Base-by-base conservation (phyloP, 2,888 invertebrate species). In the Thyatira batis region DNA sequence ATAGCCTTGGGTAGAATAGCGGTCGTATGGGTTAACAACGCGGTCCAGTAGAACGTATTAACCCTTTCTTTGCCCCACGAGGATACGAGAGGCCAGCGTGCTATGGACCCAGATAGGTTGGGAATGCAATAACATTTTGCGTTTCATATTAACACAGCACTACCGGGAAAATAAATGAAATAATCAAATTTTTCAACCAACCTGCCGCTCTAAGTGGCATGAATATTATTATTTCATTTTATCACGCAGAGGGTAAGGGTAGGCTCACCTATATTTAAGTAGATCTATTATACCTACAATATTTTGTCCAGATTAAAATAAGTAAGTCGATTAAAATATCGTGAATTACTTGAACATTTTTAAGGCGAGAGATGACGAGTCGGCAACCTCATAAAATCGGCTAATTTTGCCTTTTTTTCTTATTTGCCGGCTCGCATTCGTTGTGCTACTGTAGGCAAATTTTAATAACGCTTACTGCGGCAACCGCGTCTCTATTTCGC, bases 381-480 rank as follows among this genome's bases (percentile, higher is more conserved):
- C 77, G 69, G 78, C 84, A 78, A 77, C 75, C 79, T 81, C 77
- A 79, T 83, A 80, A 83, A 82, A 84, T 80, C 73, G 73, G 80
- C 80, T 83, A 84, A 84, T 84, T 84, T 84, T 64, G 76, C 74
- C 76, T 78, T 82, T 81, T 79, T 82, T 83, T 80, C 78, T 72
- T 76, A 78, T 77, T 80, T 80, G 70, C 70, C 71, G 75, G 72
- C 71, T 77, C 81, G 82, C 76, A 69, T 71, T 80, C 73, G 76
- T 76, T 78, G 74, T 77, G 83, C 81, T 60, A 65, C 71, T 71
- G 82, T 84, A 84, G 82, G 85, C 85, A 85, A 84, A 85, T 85
- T 86, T 86, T 86, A 86, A 86, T 86, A 85, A 85, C 77, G 86
- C 85, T 84, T 82, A 84, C 84, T 76, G 73, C 73, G 80, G 67